These are phyloP conservation scores for Biston betularia DNA, from an alignment of 2,888 invertebrate species.

Conservation along the genomic window DNA sequence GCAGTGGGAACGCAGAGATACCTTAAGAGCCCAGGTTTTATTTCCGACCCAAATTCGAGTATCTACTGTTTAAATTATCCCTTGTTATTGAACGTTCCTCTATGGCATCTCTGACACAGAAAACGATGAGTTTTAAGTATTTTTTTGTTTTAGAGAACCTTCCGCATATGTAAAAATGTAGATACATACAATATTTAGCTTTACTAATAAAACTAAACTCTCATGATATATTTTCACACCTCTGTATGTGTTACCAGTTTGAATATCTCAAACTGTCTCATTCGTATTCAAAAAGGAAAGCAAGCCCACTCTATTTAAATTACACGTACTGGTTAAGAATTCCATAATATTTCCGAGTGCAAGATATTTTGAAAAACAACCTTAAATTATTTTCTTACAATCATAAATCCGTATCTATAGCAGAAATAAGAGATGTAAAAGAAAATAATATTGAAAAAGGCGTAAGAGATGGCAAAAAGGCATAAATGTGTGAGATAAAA, in stretches of 20 bases:
- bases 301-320: slow-evolving; percentile 29
- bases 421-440: slow-evolving; percentile 33
- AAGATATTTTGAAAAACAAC: slow-evolving; percentile 26
- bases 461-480: slow-evolving; percentile 34
- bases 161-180: too few relatives aligned
- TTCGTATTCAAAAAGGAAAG: slow-evolving; percentile 23
- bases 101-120: too few relatives aligned
- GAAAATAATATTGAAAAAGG: slow-evolving; percentile 15
- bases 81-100: too few relatives aligned
- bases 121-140: too few relatives aligned
- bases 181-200: too few relatives aligned
- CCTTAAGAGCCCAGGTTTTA: too few relatives aligned
- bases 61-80: too few relatives aligned
- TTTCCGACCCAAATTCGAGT: too few relatives aligned
- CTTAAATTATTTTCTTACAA: slow-evolving; percentile 29
- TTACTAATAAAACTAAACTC: not conserved
- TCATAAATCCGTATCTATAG: slow-evolving; percentile 35
- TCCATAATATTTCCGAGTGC: slow-evolving; percentile 14
- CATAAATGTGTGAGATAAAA: slow-evolving; percentile 42
- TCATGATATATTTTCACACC: slow-evolving; percentile 22
- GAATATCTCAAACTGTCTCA: slow-evolving; percentile 26
- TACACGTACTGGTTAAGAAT: slow-evolving; percentile 19
- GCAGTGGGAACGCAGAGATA: too few relatives aligned
- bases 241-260: slow-evolving; percentile 7
- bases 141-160: too few relatives aligned